A percentile compares a stretch with the other conserved stretches of the same genome.
Evolutionary conservation across 2,888 invertebrate species (phyloP).

Genomic region (Cantharis nigra): DNA sequence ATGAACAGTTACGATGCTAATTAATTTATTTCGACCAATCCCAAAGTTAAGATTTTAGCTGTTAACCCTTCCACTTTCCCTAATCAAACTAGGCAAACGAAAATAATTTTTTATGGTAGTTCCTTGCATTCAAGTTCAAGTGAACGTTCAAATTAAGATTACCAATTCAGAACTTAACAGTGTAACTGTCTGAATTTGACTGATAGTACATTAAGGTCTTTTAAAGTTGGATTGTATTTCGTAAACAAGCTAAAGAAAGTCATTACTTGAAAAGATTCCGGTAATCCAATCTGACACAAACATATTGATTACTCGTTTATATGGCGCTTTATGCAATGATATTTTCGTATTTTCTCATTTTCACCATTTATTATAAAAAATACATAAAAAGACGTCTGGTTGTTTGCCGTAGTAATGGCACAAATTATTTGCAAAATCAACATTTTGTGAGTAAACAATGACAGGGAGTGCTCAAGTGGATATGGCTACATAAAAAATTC

Average conservation of each 20-base stretch:
- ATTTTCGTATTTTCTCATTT: neutral
- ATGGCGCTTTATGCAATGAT: neutral
- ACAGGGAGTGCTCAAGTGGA: neutral
- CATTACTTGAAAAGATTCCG: conserved; percentile 13
- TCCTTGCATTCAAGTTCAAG: neutral
- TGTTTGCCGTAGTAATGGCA: neutral
- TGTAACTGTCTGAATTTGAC: conserved; percentile 14
- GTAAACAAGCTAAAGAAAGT: conserved; percentile 20
- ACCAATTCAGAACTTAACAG: conserved; percentile 10
- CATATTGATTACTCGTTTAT: conserved; percentile 21
- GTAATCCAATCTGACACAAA: conserved; percentile 26
- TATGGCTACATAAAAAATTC: neutral
- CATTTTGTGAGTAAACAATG: neutral
- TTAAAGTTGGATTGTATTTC: conserved; percentile 23
- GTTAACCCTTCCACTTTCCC: neutral
- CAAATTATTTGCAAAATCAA: conserved; percentile 1
- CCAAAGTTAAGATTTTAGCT: neutral
- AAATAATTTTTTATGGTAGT: neutral
- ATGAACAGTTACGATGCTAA: neutral
- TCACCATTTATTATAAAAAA: neutral
- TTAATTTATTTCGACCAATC: neutral
- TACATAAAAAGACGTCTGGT: neutral
- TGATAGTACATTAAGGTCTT: conserved; percentile 26
- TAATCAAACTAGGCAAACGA: neutral
- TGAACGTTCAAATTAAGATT: conserved; percentile 4